phyloP scores from a whole-genome alignment of 2,113 vertebrate genomes.

The Phocoena sinus region DNA sequence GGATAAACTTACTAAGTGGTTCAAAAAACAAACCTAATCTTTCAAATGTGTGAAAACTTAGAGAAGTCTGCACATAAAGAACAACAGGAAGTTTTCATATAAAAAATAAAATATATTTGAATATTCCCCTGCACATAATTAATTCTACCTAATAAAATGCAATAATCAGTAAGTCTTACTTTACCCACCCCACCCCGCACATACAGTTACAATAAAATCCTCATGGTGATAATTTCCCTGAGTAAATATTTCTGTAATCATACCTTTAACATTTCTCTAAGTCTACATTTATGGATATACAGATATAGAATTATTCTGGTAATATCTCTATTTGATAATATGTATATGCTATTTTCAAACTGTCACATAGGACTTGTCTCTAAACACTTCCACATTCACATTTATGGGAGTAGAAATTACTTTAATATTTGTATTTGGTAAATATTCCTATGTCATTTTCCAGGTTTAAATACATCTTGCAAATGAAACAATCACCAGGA shows the following conservation, averaged over 20 bases:
- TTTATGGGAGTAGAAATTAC: background rate
- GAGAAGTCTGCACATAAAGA: background rate
- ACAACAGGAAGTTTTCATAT: background rate
- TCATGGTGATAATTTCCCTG: background rate
- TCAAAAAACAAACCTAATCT: background rate
- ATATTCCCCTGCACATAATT: background rate
- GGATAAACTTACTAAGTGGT: background rate
- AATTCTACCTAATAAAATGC: background rate
- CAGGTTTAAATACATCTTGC: background rate
- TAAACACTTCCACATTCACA: background rate
- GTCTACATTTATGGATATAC: background rate
- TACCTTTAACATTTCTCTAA: background rate
- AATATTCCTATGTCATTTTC: background rate
- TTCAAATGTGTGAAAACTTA: background rate
- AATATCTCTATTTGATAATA: background rate
- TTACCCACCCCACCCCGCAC: background rate
- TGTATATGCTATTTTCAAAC: background rate
- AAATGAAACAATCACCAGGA: background rate
- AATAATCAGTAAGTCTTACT: background rate
- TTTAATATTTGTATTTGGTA: background rate
- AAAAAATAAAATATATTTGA: conserved; percentile 13
- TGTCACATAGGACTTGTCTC: background rate
- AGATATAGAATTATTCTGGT: background rate
- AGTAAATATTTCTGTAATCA: background rate
- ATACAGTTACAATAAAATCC: background rate